Conservation (phyloP, 2,888 invertebrate species). For the Cheilosia impressa region DNA sequence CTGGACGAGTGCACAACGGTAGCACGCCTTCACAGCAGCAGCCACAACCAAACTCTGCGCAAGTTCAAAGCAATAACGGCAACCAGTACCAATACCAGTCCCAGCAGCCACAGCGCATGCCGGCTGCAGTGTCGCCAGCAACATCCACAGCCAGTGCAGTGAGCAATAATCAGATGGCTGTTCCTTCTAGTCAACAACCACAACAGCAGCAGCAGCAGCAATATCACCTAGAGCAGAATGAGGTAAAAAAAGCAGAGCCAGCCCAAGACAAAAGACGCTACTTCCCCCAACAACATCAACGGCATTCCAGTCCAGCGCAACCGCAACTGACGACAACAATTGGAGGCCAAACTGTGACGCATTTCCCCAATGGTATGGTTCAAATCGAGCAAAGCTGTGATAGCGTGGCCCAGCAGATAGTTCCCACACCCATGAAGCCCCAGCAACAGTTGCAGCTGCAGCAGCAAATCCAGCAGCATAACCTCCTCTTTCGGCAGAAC, state of each 20-base stretch:
- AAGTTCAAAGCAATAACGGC: conserved; percentile 36
- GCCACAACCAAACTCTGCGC: conserved; percentile 40
- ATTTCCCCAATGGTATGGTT: conserved; percentile 78
- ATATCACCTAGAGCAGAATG: conserved; percentile 48
- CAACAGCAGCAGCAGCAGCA: conserved; percentile 32
- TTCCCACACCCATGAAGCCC: conserved; percentile 75
- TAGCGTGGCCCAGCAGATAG: conserved; percentile 62
- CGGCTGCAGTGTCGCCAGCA: conserved; percentile 44
- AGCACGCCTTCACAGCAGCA: conserved; percentile 19
- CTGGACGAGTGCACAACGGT: conserved; percentile 48
- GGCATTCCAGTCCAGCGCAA: conserved; percentile 49
- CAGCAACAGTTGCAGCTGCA: conserved; percentile 79
- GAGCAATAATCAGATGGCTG: conserved; percentile 59
- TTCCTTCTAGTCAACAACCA: conserved; percentile 71
- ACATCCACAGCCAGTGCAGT: conserved; percentile 30
- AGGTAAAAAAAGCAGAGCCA: conserved; percentile 31
- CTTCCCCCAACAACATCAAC: conserved; percentile 46
- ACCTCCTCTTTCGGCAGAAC: conserved; percentile 77
- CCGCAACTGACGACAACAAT: conserved; percentile 76
- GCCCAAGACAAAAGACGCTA: conserved; percentile 46
- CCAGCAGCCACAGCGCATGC: conserved; percentile 40
- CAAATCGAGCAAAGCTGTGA: conserved; percentile 78
- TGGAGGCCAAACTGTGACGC: conserved; percentile 78
- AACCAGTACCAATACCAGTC: conserved; percentile 51
- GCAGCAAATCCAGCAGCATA: conserved; percentile 79